Evolutionary conservation across 2,797 vertebrate species (phyloP).

Genomic region (Zenarchopterus dispar): DNA sequence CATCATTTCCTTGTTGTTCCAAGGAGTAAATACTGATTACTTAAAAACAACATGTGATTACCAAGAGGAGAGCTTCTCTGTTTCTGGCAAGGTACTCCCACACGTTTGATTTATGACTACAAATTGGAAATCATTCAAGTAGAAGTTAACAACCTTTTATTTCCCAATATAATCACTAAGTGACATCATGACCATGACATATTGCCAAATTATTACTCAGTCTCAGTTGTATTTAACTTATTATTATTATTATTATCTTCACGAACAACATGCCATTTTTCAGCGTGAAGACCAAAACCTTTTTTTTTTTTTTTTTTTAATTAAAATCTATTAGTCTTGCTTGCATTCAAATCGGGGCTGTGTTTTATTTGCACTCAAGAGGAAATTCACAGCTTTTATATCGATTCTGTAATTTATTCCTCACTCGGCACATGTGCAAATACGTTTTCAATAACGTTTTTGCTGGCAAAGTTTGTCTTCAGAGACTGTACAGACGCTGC

Average conservation of each 20-base stretch:
- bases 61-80: neutral
- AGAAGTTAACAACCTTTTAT: neutral
- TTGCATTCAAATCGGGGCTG: constrained; percentile 25
- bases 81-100: neutral
- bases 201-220: constrained; percentile 6
- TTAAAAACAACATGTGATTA: neutral
- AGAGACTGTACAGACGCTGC: constrained; percentile 24
- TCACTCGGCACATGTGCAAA: constrained; percentile 23
- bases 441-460: no score
- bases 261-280: constrained; percentile 30
- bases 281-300: constrained; percentile 17
- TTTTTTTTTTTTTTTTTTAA: no score
- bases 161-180: neutral
- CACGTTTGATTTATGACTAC: constrained; percentile 17
- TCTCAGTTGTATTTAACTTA: constrained; percentile 3
- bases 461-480: constrained; percentile 21
- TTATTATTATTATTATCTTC: neutral
- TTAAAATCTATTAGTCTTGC: constrained; percentile 19
- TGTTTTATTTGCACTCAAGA: constrained; percentile 29
- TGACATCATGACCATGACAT: neutral
- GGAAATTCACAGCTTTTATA: constrained; percentile 18
- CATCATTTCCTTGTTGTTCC: constrained; percentile 3
- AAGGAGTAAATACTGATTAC: constrained; percentile 11
- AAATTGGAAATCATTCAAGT: neutral
- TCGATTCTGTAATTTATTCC: constrained; percentile 27